Percentiles rank a stretch among this genome's conserved stretches.
Conservation (phyloP, 1,140 invertebrate genomes). For the Heliconius melpomene region DNA sequence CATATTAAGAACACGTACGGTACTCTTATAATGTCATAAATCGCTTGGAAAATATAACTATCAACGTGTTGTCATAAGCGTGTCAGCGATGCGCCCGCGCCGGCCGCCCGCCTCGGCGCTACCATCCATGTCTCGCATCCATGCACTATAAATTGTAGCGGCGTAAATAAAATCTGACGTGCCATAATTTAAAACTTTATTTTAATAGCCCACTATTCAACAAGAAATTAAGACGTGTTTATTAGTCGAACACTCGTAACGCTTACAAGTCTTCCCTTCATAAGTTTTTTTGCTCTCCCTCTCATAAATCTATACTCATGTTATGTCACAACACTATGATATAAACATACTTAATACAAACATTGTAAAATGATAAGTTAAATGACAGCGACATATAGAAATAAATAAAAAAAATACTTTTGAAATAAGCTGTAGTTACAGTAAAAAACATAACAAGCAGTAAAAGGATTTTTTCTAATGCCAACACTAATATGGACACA, state of each 20-base stretch:
- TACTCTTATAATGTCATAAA: conserved; percentile 79
- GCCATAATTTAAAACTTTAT: conserved; percentile 79
- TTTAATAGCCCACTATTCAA: conserved; percentile 78
- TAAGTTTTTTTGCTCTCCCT: conserved; percentile 50
- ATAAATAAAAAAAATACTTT: neutral
- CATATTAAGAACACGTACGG: conserved; percentile 69
- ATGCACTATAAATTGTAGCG: conserved; percentile 71
- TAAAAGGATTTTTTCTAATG: conserved; percentile 1
- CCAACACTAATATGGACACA: conserved; percentile 29
- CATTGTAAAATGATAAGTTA: neutral
- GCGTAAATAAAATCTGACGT: conserved; percentile 78
- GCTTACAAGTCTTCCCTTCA: conserved; percentile 72
- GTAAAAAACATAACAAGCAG: neutral
- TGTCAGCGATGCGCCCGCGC: conserved; percentile 54
- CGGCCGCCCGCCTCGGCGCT: conserved; percentile 40
- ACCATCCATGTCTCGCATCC: conserved; percentile 52
- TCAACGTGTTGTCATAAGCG: conserved; percentile 75
- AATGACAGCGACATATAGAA: neutral
- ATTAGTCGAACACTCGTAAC: conserved; percentile 72
- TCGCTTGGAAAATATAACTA: conserved; percentile 79
- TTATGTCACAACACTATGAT: conserved; percentile 33
- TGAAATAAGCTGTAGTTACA: neutral
- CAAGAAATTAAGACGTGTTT: conserved; percentile 79
- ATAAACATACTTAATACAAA: conserved; percentile 1
- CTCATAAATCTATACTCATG: conserved; percentile 68